Conservation (phyloP, 2,888 invertebrate species). For the Scaptomyza caliginosa region DNA sequence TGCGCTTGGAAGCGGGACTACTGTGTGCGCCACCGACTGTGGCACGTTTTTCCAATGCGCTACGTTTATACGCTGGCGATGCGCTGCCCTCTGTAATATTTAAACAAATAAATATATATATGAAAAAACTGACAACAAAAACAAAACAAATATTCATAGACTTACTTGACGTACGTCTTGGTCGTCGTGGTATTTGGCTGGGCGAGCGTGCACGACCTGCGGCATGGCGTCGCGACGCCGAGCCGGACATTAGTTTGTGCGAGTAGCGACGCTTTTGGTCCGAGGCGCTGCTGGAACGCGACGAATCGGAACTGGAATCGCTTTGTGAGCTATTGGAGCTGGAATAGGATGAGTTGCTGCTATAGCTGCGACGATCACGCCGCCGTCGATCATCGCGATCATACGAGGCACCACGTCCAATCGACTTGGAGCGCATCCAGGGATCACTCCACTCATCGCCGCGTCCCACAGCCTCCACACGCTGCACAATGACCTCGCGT, state of each 20-base stretch:
- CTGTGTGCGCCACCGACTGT: slow-evolving; percentile 58
- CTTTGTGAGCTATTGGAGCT: slow-evolving; percentile 90
- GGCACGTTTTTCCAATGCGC: slow-evolving; percentile 75
- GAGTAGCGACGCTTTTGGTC: slow-evolving; percentile 81
- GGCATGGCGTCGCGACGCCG: slow-evolving; percentile 65
- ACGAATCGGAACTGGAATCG: slow-evolving; percentile 85
- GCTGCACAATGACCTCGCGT: slow-evolving; percentile 91
- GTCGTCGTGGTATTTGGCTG: slow-evolving; percentile 74
- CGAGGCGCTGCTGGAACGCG: slow-evolving; percentile 81
- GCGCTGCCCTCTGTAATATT: slow-evolving; percentile 68
- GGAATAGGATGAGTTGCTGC: slow-evolving; percentile 83
- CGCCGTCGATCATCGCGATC: slow-evolving; percentile 80
- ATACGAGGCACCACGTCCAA: slow-evolving; percentile 83
- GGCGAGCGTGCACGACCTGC: slow-evolving; percentile 74
- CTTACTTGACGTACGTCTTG: slow-evolving; percentile 82
- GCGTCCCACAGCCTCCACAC: slow-evolving; percentile 86
- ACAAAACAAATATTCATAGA: not conserved
- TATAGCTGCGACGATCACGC: slow-evolving; percentile 83
- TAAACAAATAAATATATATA: not conserved
- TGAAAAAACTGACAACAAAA: not conserved
- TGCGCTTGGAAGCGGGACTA: slow-evolving; percentile 81
- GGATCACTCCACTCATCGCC: slow-evolving; percentile 98
- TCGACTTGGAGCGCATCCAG: slow-evolving; percentile 93
- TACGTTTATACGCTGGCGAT: slow-evolving; percentile 76
- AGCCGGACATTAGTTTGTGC: slow-evolving; percentile 71